Conservation (phyloP, 2,797 vertebrate genomes). For the Anguilla marmorata region DNA sequence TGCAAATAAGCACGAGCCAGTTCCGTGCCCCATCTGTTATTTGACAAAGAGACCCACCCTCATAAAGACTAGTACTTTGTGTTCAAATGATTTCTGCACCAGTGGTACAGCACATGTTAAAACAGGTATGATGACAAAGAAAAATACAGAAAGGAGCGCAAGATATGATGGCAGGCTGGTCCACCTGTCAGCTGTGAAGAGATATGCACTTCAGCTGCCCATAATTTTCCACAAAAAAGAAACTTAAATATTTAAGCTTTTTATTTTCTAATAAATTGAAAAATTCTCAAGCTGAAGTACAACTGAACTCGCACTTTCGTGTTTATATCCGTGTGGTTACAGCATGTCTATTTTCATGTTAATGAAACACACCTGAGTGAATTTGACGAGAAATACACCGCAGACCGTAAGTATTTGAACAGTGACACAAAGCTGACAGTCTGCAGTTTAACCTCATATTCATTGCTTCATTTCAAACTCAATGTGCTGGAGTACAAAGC, state of each 20-base stretch:
- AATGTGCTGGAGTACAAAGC: too few relatives aligned
- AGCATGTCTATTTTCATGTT: background rate
- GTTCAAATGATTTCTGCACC: constrained; percentile 20
- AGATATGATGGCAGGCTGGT: background rate
- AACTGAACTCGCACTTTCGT: background rate
- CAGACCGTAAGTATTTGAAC: too few relatives aligned
- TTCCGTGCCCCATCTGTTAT: constrained; percentile 35
- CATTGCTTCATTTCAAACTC: too few relatives aligned
- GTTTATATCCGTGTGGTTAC: background rate
- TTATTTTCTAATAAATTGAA: background rate
- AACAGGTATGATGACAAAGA: constrained; percentile 20
- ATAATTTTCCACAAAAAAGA: background rate
- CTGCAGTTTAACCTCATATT: too few relatives aligned
- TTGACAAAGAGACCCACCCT: background rate
- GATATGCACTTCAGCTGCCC: background rate
- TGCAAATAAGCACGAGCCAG: constrained; percentile 15
- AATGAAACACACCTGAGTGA: background rate
- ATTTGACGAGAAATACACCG: background rate
- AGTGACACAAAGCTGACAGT: too few relatives aligned
- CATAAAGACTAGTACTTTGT: background rate
- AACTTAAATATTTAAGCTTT: background rate
- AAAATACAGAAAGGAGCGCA: background rate
- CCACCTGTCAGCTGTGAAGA: constrained; percentile 3
- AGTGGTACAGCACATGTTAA: background rate
- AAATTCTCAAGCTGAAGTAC: background rate